Base-by-base conservation (phyloP, 2,888 invertebrate genomes). In the Luperina testacea region DNA sequence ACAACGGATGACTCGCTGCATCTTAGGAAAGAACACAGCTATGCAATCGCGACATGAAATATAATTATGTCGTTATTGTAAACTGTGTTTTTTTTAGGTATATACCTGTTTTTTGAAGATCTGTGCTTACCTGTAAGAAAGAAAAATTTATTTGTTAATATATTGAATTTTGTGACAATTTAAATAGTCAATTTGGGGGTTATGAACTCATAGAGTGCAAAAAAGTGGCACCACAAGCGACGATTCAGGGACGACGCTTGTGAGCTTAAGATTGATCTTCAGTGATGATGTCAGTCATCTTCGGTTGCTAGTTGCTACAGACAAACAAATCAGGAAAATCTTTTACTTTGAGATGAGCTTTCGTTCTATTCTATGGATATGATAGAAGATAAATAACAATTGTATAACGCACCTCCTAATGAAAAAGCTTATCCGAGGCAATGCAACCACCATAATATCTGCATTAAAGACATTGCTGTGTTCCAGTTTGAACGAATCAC, bases 11-110 rank as follows among this genome's bases (percentile, higher is more conserved):
- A 77, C 69, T 75, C 64, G 76, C 48, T 48, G 48, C 45, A 69
- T 74, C 82, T 87, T 91, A 87, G 59, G 91, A 86, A 91, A 88
- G 78, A 74, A 81, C 69, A 64, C 75, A 53, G 67, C 76, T 20
- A 79, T 84, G 84, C 77, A 85, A 87, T 81, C 38, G 48, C 53
- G 64, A 83, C 68, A 76, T 57, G 57, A 65, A 73, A 74, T 74
- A n/a, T 74, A 32, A 32, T 32, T 32, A 7, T 42, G 38, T 69
- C 75, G n/a, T 69, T 76, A 69, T 64, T 70, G 57, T 51, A 76
- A 57, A 63, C 68, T 38, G n/a, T 32, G 38, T 24, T 53, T 24
- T 75, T n/a, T 53, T 75, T 53, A 8, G 1, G 67, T 85, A n/a
- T n/a, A n/a, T n/a, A 85, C 78, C 86, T 88, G 72, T 4, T 0